phyloP scores from a whole-genome alignment of 2,113 vertebrate genomes.

The Athene cunicularia region DNA sequence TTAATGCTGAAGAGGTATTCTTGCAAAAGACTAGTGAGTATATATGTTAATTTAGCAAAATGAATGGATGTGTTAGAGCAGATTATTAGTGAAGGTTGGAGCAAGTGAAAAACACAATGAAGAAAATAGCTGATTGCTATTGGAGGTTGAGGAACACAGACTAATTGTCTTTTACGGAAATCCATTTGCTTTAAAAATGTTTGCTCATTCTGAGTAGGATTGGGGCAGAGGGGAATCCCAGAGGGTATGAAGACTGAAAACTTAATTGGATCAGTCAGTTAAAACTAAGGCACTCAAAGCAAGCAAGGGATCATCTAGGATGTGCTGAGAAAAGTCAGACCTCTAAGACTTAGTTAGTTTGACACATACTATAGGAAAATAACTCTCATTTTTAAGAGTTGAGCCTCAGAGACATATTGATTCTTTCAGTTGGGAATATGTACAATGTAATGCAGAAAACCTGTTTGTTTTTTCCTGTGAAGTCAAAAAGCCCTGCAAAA shows the following conservation, averaged over 20 bases:
- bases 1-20: not conserved
- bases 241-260: not conserved
- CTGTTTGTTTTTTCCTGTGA: not conserved
- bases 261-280: not conserved
- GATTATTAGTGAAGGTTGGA: not conserved
- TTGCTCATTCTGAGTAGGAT: not conserved
- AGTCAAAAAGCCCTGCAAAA: not conserved
- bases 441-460: not conserved
- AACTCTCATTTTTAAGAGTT: not conserved
- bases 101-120: not conserved
- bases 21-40: not conserved
- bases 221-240: not conserved
- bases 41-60: not conserved
- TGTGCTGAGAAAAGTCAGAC: not conserved
- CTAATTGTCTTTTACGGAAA: not conserved
- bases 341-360: not conserved
- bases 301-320: not conserved
- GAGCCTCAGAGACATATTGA: not conserved
- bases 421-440: not conserved
- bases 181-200: not conserved
- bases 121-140: not conserved
- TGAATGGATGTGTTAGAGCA: not conserved
- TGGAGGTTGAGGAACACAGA: not conserved
- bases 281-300: not conserved
- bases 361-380: not conserved